A percentile compares a stretch with the other conserved stretches of the same genome.
Evolutionary conservation across 2,797 vertebrate species (phyloP).

Genomic region (Myotis daubentonii): DNA sequence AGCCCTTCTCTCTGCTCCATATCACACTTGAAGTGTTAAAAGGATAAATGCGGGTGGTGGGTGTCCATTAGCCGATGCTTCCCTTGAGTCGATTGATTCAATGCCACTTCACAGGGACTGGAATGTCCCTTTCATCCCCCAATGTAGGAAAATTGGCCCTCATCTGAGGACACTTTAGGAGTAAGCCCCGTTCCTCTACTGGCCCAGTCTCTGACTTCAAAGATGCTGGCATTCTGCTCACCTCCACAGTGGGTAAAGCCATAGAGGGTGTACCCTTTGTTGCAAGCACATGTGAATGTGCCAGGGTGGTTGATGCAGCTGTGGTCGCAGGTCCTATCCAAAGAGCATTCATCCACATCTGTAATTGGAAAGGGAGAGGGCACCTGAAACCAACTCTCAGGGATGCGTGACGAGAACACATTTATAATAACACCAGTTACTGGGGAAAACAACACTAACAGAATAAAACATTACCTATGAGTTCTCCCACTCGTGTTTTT

Average conservation of each 20-base stretch:
- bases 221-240: slow-evolving; percentile 80
- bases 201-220: not conserved
- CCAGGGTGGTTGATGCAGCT: slow-evolving; percentile 96
- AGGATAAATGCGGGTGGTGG: not conserved
- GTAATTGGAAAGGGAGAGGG: slow-evolving; percentile 80
- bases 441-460: not conserved
- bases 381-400: not conserved
- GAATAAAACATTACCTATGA: not conserved
- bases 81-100: not conserved
- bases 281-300: slow-evolving; percentile 94
- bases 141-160: not conserved
- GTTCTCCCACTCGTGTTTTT: not conserved
- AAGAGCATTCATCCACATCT: slow-evolving; percentile 99
- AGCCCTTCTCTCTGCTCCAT: not conserved
- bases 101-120: not conserved
- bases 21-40: not conserved
- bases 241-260: slow-evolving; percentile 97
- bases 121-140: not conserved
- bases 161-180: not conserved
- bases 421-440: not conserved
- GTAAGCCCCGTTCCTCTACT: not conserved
- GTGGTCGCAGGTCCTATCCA: slow-evolving; percentile 97
- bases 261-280: slow-evolving; percentile 95
- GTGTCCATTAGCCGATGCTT: not conserved
- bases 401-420: not conserved